These are phyloP conservation scores for Geopemphigus sp. DNA, from an alignment of 1,140 invertebrate genomes.

Conservation along the genomic window DNA sequence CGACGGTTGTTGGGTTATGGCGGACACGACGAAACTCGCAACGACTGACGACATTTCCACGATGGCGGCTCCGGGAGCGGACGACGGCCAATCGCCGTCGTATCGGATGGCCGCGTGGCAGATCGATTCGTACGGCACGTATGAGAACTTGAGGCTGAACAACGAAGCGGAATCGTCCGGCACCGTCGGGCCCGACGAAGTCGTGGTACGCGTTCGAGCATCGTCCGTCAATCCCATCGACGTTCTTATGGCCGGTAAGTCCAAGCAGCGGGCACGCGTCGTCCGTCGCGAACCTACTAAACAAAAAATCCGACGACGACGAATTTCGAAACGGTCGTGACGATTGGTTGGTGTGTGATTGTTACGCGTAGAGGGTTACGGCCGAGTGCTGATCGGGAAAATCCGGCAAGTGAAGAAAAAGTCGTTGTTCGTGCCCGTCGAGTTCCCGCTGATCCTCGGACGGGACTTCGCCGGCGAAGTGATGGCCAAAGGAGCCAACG, in stretches of 20 bases:
- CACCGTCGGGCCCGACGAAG: slow-evolving; percentile 68
- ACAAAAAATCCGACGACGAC: no score
- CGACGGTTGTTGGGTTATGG: no score
- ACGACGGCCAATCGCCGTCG: background rate
- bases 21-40: background rate
- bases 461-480: slow-evolving; percentile 82
- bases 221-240: slow-evolving; percentile 92
- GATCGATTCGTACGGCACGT: slow-evolving; percentile 70
- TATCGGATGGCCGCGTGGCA: slow-evolving; percentile 70
- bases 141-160: slow-evolving; percentile 65
- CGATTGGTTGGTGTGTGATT: background rate
- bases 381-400: slow-evolving; percentile 66
- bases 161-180: slow-evolving; percentile 64
- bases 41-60: background rate
- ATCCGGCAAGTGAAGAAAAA: slow-evolving; percentile 59
- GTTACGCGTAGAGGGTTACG: slow-evolving; percentile 69
- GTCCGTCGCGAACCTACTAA: no score
- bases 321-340: background rate
- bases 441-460: slow-evolving; percentile 80
- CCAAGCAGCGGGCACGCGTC: no score
- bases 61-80: no score
- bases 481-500: slow-evolving; percentile 67
- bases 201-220: slow-evolving; percentile 77
- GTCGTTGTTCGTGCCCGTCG: slow-evolving; percentile 57
- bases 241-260: slow-evolving; percentile 74